These are phyloP conservation scores for Peribatodes rhomboidaria DNA, from an alignment of 2,888 invertebrate genomes.

Conservation along the genomic window DNA sequence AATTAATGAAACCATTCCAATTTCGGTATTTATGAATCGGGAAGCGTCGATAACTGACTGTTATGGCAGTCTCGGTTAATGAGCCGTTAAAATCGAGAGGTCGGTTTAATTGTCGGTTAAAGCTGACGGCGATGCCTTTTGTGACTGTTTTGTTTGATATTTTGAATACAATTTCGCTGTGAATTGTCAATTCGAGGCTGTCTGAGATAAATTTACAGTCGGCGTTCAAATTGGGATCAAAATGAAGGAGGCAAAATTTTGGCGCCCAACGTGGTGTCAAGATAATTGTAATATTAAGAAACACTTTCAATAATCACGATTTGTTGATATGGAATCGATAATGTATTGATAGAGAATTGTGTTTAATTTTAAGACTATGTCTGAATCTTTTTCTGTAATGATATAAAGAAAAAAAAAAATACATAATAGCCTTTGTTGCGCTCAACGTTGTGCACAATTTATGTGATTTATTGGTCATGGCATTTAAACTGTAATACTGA, in stretches of 20 bases:
- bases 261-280: slow-evolving; percentile 1
- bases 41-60: slow-evolving; percentile 45
- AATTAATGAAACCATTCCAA: slow-evolving; percentile 51
- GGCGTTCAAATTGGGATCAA: neutral
- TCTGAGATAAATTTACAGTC: neutral
- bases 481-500: slow-evolving; percentile 7
- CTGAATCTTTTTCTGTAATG: neutral
- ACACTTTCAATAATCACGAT: neutral
- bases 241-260: neutral
- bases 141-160: slow-evolving; percentile 14
- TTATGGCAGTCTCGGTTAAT: slow-evolving; percentile 36
- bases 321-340: neutral
- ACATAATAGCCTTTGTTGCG: slow-evolving; percentile 16
- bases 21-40: slow-evolving; percentile 46
- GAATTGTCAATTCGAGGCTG: neutral
- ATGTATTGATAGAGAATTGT: neutral
- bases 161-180: slow-evolving; percentile 5
- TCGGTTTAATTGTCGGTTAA: slow-evolving; percentile 36
- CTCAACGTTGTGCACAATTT: slow-evolving; percentile 20
- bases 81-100: slow-evolving; percentile 35
- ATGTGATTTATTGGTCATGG: slow-evolving; percentile 1
- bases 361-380: neutral
- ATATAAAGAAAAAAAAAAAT: neutral
- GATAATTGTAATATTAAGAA: neutral
- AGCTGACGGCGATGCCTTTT: slow-evolving; percentile 31